phyloP scores from a whole-genome alignment of 1,140 invertebrate genomes.

The Drosophila truncata region DNA sequence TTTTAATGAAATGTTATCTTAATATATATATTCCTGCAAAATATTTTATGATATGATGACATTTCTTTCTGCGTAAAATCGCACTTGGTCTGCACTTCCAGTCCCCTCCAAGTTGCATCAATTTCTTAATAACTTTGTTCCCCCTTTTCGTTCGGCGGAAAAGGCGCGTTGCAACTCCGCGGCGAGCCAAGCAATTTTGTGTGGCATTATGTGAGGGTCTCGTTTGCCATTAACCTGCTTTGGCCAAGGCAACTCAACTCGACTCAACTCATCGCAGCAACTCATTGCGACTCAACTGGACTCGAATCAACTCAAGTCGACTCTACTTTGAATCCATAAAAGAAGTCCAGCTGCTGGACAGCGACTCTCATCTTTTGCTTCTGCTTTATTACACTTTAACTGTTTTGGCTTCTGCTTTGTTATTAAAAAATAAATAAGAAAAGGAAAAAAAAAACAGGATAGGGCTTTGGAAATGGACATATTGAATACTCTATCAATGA shows the following conservation, averaged over 20 bases:
- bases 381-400: constrained; percentile 60
- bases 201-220: constrained; percentile 82
- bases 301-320: constrained; percentile 25
- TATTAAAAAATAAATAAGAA: constrained; percentile 40
- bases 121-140: constrained; percentile 78
- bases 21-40: neutral
- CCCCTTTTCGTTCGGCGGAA: constrained; percentile 29
- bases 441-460: neutral
- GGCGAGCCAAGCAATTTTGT: constrained; percentile 70
- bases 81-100: neutral
- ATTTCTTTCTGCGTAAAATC: constrained; percentile 5
- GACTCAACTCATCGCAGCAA: constrained; percentile 2
- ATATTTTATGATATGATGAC: neutral
- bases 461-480: neutral
- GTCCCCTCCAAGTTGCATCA: constrained; percentile 60
- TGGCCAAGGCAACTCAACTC: constrained; percentile 32
- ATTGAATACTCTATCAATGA: constrained; percentile 11
- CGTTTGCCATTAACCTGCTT: constrained; percentile 74
- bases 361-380: constrained; percentile 10
- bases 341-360: neutral
- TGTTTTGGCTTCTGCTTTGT: constrained; percentile 48
- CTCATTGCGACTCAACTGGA: constrained; percentile 16
- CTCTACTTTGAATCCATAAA: constrained; percentile 58
- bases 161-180: constrained; percentile 22
- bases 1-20: neutral